These are phyloP conservation scores for Medauroidea extradentata DNA, from an alignment of 1,140 invertebrate species.

Conservation along the genomic window DNA sequence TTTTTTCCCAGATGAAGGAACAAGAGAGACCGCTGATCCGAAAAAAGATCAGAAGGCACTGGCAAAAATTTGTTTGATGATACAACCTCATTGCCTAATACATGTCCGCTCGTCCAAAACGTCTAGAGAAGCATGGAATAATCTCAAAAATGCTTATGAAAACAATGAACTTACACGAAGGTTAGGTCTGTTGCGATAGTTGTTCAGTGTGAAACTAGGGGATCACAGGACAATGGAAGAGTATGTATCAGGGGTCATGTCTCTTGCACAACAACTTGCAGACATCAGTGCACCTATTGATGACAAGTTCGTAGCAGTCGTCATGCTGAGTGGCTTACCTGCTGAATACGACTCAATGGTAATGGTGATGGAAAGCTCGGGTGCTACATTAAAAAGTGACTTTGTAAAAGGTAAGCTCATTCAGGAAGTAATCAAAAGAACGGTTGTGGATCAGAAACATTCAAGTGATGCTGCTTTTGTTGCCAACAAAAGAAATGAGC, in stretches of 20 bases:
- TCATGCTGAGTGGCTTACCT: constrained; percentile 3
- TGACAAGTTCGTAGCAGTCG: neutral
- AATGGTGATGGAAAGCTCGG: too few relatives aligned
- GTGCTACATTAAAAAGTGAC: too few relatives aligned
- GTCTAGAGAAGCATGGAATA: constrained; percentile 1
- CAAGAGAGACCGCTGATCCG: too few relatives aligned
- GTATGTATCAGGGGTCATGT: neutral
- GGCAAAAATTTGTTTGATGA: constrained; percentile 8
- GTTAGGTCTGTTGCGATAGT: neutral
- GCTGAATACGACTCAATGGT: too few relatives aligned
- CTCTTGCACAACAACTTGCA: neutral
- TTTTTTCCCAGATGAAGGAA: too few relatives aligned
- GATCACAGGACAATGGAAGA: neutral
- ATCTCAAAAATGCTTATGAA: neutral
- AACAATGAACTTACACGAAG: neutral
- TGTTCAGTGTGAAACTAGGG: neutral
- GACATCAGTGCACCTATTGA: too few relatives aligned
- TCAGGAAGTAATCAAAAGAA: too few relatives aligned
- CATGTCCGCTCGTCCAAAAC: neutral
- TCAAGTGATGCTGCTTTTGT: too few relatives aligned
- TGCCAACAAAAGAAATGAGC: too few relatives aligned
- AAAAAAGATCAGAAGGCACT: constrained; percentile 1
- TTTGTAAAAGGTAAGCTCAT: too few relatives aligned
- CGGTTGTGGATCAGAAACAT: too few relatives aligned
- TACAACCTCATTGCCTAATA: neutral